Evolutionary conservation across 2,113 vertebrate genomes (phyloP), one percentile per base, ranked within the genome.

Genomic region (Myocastor coypus): DNA sequence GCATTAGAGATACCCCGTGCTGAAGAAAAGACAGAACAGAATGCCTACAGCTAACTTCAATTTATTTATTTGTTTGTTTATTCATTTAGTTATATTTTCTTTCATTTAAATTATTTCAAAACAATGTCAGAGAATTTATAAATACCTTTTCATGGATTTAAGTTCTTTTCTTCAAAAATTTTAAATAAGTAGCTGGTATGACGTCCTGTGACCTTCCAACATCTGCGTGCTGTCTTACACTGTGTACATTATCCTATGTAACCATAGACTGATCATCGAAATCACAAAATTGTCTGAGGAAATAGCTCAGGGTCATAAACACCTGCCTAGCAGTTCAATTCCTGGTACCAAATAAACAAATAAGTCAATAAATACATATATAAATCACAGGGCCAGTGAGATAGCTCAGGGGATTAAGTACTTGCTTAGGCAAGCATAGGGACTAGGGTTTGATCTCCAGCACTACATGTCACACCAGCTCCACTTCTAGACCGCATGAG

Each of bases 1-100:
- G n/a, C n/a, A n/a, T n/a, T n/a, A n/a, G n/a, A n/a, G 11, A 40
- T 11, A 22, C 17, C 20, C 9, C 40, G 37, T 1, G 4, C 4
- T 40, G 2, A n/a, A n/a, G 34, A 19, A 16, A 34, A 73, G 40
- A 20, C 10, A 40, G 7, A 37, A 10, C 19, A 26, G 42, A 40
- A 20, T 40, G 9, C 32, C 71, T 40, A 4, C 26, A 73, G 42
- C 37, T 73, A 40, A 3, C 71, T 73, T 73, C n/a, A n/a, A n/a
- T 42, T 73, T 55, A 55, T 55, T 55, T 8, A 55, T 55, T 8
- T 2, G 16, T 55, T 71, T n/a, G 3, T 17, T 69, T 69, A 8
- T n/a, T 17, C 8, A 37, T 13, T 7, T 28, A n/a, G n/a, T n/a
- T n/a, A 30, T 55, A 16, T 46, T 77, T 46, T 24, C 26, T 50